phyloP scores from a whole-genome alignment of 2,888 invertebrate species.

The Agonopterix heracliana region DNA sequence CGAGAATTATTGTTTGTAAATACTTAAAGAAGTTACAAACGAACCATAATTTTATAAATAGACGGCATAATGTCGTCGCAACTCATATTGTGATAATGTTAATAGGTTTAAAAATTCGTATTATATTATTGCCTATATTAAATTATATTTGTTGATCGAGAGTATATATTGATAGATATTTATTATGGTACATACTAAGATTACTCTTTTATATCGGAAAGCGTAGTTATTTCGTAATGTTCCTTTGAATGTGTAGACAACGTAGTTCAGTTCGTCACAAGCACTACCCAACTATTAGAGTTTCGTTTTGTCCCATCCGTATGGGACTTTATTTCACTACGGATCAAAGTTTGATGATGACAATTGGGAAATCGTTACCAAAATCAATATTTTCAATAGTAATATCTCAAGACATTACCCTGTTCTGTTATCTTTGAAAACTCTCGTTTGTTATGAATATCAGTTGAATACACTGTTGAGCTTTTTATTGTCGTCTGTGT shows the following conservation, averaged over 20 bases:
- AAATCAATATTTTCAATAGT: constrained; percentile 10
- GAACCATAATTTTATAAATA: constrained; percentile 39
- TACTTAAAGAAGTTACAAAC: constrained; percentile 33
- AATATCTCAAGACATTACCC: constrained; percentile 7
- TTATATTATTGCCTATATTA: constrained; percentile 61
- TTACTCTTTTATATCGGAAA: constrained; percentile 49
- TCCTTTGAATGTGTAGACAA: constrained; percentile 37
- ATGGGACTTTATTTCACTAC: not conserved
- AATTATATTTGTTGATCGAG: constrained; percentile 69
- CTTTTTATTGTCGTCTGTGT: constrained; percentile 46
- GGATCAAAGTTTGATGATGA: constrained; percentile 1
- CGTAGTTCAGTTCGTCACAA: constrained; percentile 24
- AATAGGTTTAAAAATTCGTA: constrained; percentile 55
- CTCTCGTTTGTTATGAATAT: constrained; percentile 10
- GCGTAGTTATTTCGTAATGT: constrained; percentile 38
- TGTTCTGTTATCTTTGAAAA: constrained; percentile 12
- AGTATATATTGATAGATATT: constrained; percentile 69
- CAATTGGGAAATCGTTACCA: constrained; percentile 15
- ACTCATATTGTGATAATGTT: constrained; percentile 64
- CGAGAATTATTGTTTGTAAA: constrained; percentile 35
- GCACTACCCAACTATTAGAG: constrained; percentile 14
- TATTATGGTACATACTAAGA: constrained; percentile 55
- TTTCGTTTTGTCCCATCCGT: not conserved
- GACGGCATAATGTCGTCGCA: constrained; percentile 53
- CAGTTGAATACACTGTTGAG: constrained; percentile 22